These are phyloP conservation scores for Chironomus riparius DNA, from an alignment of 2,888 invertebrate genomes.

Conservation along the genomic window DNA sequence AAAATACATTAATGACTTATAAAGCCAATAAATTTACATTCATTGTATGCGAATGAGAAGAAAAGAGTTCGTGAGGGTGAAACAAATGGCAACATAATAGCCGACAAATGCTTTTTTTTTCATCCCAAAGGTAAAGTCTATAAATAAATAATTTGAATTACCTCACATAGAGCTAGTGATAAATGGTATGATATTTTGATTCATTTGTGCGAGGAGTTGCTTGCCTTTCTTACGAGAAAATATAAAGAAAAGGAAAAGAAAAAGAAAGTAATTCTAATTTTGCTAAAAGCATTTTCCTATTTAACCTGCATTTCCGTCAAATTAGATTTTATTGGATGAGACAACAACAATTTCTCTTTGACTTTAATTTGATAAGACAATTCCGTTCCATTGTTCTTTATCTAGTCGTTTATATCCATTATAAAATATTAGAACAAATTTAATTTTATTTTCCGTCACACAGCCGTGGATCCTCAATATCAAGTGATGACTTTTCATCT, in stretches of 20 bases:
- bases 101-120: not conserved
- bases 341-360: slow-evolving; percentile 15
- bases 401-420: not conserved
- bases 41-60: no score
- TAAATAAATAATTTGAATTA: slow-evolving; percentile 25
- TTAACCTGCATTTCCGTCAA: not conserved
- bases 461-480: slow-evolving; percentile 25
- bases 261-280: slow-evolving; percentile 11
- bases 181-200: slow-evolving; percentile 23
- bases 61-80: not conserved
- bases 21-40: no score
- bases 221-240: not conserved
- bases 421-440: no score
- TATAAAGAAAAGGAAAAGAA: not conserved
- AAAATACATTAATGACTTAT: no score
- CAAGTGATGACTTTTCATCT: slow-evolving; percentile 24
- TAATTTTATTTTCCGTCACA: not conserved
- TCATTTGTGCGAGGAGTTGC: not conserved
- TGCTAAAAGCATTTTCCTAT: slow-evolving; percentile 13
- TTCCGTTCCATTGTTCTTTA: not conserved
- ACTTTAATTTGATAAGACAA: not conserved
- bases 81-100: slow-evolving; percentile 13
- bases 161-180: slow-evolving; percentile 10
- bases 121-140: not conserved
- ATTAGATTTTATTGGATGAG: slow-evolving; percentile 15